Evolutionary conservation across 2,797 vertebrate genomes (phyloP), one percentile per base, ranked within the genome.

Genomic region (Danio tinwini): DNA sequence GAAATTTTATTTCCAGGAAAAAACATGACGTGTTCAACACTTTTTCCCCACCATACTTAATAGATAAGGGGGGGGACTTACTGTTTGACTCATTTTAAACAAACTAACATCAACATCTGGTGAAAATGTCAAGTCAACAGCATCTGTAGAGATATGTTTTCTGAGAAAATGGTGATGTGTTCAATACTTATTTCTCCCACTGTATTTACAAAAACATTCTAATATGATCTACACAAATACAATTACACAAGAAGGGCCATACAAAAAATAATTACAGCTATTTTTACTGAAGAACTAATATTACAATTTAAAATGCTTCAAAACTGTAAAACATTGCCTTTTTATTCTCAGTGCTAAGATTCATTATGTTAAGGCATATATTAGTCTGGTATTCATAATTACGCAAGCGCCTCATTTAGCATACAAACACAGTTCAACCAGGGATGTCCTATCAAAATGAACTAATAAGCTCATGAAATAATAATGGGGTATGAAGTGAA

Each of bases 371-470:
- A 47, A 19, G 1, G 63, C 63, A 47, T 13, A 65, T 47, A 29
- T 2, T 21, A 14, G 19, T 21, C 10, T 40, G 5, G 42, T 11
- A 40, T 17, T 16, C 14, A 0, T 63, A 6, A 63, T 42, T 63
- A 40, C 8, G 42, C 61, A 63, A n/a, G 4, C n/a, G 16, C 16
- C n/a, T 40, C 16, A 62, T 62, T 62, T 62, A 40, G 14, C 7
- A 47, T 49, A 44, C 47, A 68, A 47, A 80, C 29, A 69, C 14
- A 39, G 13, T 17, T 53, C 71, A 63, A 44, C 16, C 68, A 42
- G 29, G 50, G 8, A 19, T 42, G 44, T 40, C 45, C 45, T 16
- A 21, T 37, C 6, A 21, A 47, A 55, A 77, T 55, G 6, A 19
- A 64, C n/a, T 21, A 47, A 65, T 47, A 14, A 39, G 72, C 40